Conservation (phyloP, 1,140 invertebrate genomes). For the Halictus rubicundus region DNA sequence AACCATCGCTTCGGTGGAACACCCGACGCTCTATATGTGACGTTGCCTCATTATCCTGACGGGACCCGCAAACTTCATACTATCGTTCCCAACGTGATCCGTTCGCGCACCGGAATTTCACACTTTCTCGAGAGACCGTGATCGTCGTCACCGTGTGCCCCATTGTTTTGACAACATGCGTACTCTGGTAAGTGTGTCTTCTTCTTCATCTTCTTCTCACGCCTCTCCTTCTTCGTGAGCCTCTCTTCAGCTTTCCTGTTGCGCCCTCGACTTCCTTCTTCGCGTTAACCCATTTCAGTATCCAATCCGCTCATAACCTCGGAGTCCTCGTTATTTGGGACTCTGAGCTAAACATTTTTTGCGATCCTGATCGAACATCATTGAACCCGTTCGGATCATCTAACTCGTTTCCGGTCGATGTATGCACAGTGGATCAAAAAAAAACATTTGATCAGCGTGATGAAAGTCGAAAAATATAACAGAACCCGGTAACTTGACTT, state of each 20-base stretch:
- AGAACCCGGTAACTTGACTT: too few species aligned
- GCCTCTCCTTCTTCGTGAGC: too few species aligned
- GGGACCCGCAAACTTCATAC: background rate
- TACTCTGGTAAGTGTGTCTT: conserved; percentile 59
- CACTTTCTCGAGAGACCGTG: conserved; percentile 4
- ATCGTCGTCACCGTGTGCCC: conserved; percentile 8
- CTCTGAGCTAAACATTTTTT: too few species aligned
- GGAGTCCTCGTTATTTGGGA: too few species aligned
- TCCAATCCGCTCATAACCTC: too few species aligned
- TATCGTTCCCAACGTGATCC: background rate
- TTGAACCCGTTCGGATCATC: too few species aligned
- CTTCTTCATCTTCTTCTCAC: background rate
- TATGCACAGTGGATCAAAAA: too few species aligned
- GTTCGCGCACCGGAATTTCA: background rate
- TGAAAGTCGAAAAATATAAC: too few species aligned
- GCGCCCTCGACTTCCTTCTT: background rate
- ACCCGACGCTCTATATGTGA: conserved; percentile 66
- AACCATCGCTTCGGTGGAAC: conserved; percentile 65
- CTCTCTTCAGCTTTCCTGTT: background rate
- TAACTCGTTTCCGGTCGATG: too few species aligned
- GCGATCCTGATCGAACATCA: too few species aligned
- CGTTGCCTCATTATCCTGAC: conserved; percentile 24
- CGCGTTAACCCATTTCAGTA: background rate
- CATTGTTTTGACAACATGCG: conserved; percentile 55
- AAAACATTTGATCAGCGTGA: too few species aligned